These are phyloP conservation scores for Myrmecophaga tridactyla DNA, from an alignment of 2,113 vertebrate species.

Conservation along the genomic window DNA sequence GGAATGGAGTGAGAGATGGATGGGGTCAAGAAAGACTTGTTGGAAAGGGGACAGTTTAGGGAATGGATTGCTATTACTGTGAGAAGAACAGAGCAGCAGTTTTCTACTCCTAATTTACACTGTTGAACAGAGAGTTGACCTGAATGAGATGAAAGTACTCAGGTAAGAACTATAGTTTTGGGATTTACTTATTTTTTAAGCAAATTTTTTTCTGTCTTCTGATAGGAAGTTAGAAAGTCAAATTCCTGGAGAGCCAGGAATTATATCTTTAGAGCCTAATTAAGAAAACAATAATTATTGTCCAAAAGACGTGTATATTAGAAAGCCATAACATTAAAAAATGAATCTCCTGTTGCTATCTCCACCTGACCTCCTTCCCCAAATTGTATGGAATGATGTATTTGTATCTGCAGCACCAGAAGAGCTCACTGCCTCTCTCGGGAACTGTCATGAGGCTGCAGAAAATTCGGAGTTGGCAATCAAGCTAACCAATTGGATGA, in stretches of 20 bases:
- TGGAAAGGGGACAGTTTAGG: neutral
- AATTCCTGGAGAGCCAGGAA: constrained; percentile 24
- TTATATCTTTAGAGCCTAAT: neutral
- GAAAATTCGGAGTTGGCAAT: neutral
- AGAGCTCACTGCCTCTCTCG: neutral
- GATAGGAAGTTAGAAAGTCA: neutral
- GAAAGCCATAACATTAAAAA: neutral
- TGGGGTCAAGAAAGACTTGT: neutral
- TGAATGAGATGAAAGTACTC: neutral
- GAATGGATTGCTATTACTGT: neutral
- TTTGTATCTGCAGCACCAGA: neutral
- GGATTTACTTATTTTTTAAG: constrained; percentile 17
- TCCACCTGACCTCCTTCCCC: neutral
- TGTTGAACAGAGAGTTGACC: constrained; percentile 38
- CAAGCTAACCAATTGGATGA: neutral
- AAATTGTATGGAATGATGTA: neutral
- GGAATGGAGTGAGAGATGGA: constrained; percentile 25
- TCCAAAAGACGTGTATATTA: neutral
- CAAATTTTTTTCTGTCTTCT: neutral
- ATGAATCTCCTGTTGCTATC: neutral
- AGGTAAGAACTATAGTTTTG: neutral
- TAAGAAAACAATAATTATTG: neutral
- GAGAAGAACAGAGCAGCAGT: neutral
- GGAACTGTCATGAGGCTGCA: neutral
- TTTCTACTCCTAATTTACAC: constrained; percentile 14